Evolutionary conservation across 2,797 vertebrate genomes (phyloP).

Genomic region (Megalops cyprinoides): DNA sequence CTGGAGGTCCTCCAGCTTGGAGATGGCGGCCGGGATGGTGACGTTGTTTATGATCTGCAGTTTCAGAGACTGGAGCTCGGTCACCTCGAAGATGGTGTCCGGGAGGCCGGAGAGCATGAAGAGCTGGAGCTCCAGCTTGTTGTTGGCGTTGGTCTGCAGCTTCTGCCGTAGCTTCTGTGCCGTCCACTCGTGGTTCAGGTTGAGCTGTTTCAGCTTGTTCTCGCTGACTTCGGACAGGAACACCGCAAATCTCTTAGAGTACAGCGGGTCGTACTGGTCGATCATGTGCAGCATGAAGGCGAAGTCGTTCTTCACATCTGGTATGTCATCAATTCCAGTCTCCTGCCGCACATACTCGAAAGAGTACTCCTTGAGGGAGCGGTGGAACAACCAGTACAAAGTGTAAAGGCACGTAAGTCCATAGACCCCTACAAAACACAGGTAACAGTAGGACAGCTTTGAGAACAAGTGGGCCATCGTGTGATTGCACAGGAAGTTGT

Average conservation of each 20-base stretch:
- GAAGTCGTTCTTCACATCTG: conserved; percentile 98
- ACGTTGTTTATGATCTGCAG: conserved; percentile 96
- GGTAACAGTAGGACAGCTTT: conserved; percentile 95
- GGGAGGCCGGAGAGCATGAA: conserved; percentile 97
- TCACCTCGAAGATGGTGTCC: conserved; percentile 94
- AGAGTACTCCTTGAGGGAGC: conserved; percentile 96
- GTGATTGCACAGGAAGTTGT: conserved; percentile 91
- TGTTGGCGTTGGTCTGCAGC: conserved; percentile 88
- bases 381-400: conserved; percentile 94
- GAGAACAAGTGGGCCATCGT: conserved; percentile 98
- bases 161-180: conserved; percentile 95
- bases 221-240: conserved; percentile 98
- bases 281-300: conserved; percentile 98
- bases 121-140: conserved; percentile 92
- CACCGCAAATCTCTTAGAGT: conserved; percentile 96
- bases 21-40: conserved; percentile 93
- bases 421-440: conserved; percentile 92
- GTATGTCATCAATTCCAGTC: conserved; percentile 98
- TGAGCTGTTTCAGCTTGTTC: conserved; percentile 95
- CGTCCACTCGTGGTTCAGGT: conserved; percentile 97
- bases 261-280: conserved; percentile 96
- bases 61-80: conserved; percentile 92
- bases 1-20: conserved; percentile 94
- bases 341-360: conserved; percentile 98
- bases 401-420: conserved; percentile 95